phyloP scores from a whole-genome alignment of 2,888 invertebrate genomes.

The Cheilosia vernalis region DNA sequence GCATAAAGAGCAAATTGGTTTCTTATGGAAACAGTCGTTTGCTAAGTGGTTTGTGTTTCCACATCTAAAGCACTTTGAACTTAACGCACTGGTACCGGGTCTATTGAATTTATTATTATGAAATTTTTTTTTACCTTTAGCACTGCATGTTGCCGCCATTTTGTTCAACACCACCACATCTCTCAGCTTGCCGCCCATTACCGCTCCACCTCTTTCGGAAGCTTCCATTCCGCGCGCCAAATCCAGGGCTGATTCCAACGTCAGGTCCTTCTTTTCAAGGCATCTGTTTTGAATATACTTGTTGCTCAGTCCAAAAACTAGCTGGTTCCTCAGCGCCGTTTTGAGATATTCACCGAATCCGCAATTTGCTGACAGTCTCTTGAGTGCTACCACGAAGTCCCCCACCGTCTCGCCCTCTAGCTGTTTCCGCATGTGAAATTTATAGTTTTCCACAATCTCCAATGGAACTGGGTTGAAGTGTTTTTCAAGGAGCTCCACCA shows the following conservation, averaged over 20 bases:
- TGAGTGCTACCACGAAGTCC: not conserved
- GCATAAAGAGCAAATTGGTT: slow-evolving; percentile 3
- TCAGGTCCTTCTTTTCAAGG: not conserved
- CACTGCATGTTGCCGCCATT: too few species aligned
- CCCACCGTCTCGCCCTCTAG: not conserved
- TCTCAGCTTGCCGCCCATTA: not conserved
- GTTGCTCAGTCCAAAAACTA: not conserved
- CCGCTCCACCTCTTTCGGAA: not conserved
- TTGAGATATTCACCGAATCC: not conserved
- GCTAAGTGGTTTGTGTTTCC: too few species aligned
- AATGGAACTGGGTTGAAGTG: not conserved
- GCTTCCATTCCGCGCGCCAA: not conserved
- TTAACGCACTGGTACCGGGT: too few species aligned
- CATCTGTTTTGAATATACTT: not conserved
- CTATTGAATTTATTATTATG: too few species aligned
- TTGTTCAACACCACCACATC: too few species aligned
- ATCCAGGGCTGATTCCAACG: slow-evolving; percentile 1
- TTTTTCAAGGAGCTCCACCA: slow-evolving; percentile 6
- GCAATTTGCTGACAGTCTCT: not conserved
- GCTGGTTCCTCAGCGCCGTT: not conserved
- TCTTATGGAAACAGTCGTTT: too few species aligned
- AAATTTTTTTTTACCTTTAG: too few species aligned
- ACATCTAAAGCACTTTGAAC: too few species aligned
- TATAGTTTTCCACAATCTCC: slow-evolving; percentile 19
- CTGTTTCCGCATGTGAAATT: slow-evolving; percentile 12